Evolutionary conservation across 2,113 vertebrate species (phyloP).

Genomic region (Stegastes partitus): DNA sequence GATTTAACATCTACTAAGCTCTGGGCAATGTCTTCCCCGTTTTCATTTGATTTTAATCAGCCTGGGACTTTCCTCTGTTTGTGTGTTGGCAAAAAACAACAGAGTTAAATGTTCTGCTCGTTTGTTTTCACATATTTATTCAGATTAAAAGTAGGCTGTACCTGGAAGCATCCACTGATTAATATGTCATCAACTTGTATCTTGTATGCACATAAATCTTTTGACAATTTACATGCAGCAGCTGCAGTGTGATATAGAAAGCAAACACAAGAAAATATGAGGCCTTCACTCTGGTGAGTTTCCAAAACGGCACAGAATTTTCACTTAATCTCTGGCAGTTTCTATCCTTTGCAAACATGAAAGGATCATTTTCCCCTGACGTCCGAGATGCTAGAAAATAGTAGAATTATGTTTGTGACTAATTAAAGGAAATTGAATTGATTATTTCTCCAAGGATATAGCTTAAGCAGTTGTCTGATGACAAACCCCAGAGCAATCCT

Average conservation of each 20-base stretch:
- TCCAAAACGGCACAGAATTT: conserved; percentile 59
- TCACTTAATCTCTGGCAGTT: conserved; percentile 61
- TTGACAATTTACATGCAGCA: conserved; percentile 66
- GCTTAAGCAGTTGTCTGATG: conserved; percentile 71
- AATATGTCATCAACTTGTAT: conserved; percentile 78
- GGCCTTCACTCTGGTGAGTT: conserved; percentile 62
- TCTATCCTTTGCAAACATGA: conserved; percentile 65
- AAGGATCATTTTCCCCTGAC: conserved; percentile 40
- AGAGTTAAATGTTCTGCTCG: conserved; percentile 80
- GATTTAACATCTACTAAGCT: conserved; percentile 65
- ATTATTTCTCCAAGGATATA: conserved; percentile 75
- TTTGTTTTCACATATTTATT: conserved; percentile 78
- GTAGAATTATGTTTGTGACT: conserved; percentile 74
- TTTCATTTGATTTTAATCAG: conserved; percentile 81
- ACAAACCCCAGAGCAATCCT: conserved; percentile 71
- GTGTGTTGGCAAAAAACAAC: conserved; percentile 78
- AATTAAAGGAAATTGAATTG: conserved; percentile 80
- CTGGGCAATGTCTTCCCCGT: conserved; percentile 63
- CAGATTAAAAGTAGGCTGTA: conserved; percentile 81
- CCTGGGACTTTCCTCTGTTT: conserved; percentile 68
- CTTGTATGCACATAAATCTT: conserved; percentile 71
- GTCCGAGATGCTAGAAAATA: conserved; percentile 73
- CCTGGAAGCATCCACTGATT: conserved; percentile 80
- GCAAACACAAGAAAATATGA: conserved; percentile 43
- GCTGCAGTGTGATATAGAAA: conserved; percentile 59